phyloP scores from a whole-genome alignment of 2,797 vertebrate species.

The Parauchenoglanis punctatus region DNA sequence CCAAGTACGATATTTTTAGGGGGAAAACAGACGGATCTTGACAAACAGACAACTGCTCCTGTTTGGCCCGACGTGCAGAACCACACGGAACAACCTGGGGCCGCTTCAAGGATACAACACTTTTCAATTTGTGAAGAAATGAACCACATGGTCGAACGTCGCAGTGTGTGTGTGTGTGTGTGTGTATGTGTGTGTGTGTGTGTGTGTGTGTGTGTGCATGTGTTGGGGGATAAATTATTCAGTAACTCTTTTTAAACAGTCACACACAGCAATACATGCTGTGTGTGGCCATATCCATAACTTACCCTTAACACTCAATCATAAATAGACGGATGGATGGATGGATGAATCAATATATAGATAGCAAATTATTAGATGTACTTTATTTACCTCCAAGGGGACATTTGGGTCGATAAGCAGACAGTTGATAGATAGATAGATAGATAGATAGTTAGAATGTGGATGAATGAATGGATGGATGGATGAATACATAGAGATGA shows the following conservation, averaged over 20 bases:
- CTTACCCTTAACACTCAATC: background rate
- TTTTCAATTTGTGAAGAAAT: background rate
- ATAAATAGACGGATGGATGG: background rate
- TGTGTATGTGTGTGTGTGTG: background rate
- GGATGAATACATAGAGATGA: background rate
- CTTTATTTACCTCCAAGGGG: background rate
- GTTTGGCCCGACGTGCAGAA: slow-evolving; percentile 63
- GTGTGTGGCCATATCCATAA: background rate
- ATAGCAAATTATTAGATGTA: background rate
- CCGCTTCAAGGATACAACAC: slow-evolving; percentile 43
- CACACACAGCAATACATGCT: background rate
- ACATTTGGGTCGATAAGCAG: background rate
- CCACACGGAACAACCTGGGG: slow-evolving; percentile 50
- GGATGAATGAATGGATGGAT: background rate
- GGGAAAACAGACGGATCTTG: slow-evolving; percentile 66
- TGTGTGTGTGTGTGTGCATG: background rate
- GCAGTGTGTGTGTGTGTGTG: background rate
- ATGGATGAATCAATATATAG: background rate
- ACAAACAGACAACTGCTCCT: slow-evolving; percentile 62
- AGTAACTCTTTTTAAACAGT: background rate
- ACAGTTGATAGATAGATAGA: background rate
- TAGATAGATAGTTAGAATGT: background rate
- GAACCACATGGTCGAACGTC: background rate
- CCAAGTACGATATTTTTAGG: slow-evolving; percentile 59
- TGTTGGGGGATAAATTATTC: background rate